Evolutionary conservation across 2,113 vertebrate genomes (phyloP).

Genomic region (Oncorhynchus keta): DNA sequence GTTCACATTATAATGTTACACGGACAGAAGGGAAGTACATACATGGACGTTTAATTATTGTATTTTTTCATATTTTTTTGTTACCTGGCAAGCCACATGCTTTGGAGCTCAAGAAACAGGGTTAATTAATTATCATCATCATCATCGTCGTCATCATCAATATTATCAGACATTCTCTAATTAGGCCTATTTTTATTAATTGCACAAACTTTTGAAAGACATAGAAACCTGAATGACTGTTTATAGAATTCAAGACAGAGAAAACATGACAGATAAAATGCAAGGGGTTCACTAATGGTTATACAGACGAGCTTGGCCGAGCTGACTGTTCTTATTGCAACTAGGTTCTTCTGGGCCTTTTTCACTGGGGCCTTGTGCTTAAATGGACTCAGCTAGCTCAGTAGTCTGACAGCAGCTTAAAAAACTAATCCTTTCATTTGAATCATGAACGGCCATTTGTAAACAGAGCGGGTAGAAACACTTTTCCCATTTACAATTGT

Average conservation of each 20-base stretch:
- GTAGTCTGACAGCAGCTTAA: conserved; percentile 23
- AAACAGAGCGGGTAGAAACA: conserved; percentile 29
- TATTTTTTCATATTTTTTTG: too few species aligned
- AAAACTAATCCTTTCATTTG: conserved; percentile 42
- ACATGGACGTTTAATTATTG: conserved; percentile 25
- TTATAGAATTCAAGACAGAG: background rate
- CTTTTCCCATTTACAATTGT: conserved; percentile 7
- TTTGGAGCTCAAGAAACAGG: conserved; percentile 50
- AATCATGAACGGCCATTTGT: conserved; percentile 30
- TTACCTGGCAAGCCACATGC: conserved; percentile 44
- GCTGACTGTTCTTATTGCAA: conserved; percentile 10
- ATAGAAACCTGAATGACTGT: conserved; percentile 34
- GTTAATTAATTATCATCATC: conserved; percentile 22
- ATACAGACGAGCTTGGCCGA: conserved; percentile 13
- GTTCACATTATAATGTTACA: conserved; percentile 44
- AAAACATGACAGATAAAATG: background rate
- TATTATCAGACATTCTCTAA: conserved; percentile 47
- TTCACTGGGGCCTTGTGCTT: conserved; percentile 34
- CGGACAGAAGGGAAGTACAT: conserved; percentile 34
- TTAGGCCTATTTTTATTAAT: conserved; percentile 16
- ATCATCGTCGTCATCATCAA: conserved; percentile 10
- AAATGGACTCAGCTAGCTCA: conserved; percentile 2
- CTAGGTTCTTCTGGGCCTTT: conserved; percentile 11
- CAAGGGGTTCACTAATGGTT: conserved; percentile 1
- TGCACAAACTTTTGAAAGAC: conserved; percentile 28